Percentiles rank a stretch among this genome's conserved stretches.
Evolutionary conservation across 2,797 vertebrate species (phyloP).

Genomic region (Odontamblyopus lacepedii): DNA sequence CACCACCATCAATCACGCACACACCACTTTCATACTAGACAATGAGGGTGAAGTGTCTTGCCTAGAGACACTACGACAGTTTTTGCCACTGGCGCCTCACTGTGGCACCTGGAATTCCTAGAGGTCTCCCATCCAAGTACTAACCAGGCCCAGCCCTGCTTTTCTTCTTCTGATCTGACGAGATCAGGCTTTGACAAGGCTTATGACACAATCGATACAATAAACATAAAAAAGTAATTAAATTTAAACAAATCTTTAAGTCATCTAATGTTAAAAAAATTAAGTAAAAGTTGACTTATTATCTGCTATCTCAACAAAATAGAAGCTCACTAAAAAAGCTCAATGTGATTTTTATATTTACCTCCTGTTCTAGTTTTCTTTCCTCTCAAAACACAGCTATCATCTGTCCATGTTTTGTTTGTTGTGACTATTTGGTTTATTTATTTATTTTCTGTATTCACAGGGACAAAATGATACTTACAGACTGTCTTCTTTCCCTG

Average conservation of each 20-base stretch:
- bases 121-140: too few relatives aligned
- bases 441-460: conserved; percentile 8
- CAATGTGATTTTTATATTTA: background rate
- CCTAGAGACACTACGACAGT: too few relatives aligned
- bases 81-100: too few relatives aligned
- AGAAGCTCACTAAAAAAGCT: background rate
- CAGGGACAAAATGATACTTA: conserved; percentile 17
- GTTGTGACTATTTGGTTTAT: background rate
- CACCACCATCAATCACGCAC: too few relatives aligned
- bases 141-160: too few relatives aligned
- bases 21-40: too few relatives aligned
- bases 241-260: background rate
- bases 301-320: background rate
- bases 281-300: background rate
- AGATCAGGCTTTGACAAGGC: too few relatives aligned
- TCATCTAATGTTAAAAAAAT: background rate
- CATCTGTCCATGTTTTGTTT: background rate
- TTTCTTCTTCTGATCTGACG: too few relatives aligned
- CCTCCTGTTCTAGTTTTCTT: background rate
- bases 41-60: too few relatives aligned
- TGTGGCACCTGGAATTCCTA: too few relatives aligned
- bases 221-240: too few relatives aligned
- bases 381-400: background rate
- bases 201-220: too few relatives aligned
- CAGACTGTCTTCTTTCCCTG: conserved; percentile 16